A percentile compares a stretch with the other conserved stretches of the same genome.
phyloP scores from a whole-genome alignment of 2,888 invertebrate species.

The Hemithea aestivaria region DNA sequence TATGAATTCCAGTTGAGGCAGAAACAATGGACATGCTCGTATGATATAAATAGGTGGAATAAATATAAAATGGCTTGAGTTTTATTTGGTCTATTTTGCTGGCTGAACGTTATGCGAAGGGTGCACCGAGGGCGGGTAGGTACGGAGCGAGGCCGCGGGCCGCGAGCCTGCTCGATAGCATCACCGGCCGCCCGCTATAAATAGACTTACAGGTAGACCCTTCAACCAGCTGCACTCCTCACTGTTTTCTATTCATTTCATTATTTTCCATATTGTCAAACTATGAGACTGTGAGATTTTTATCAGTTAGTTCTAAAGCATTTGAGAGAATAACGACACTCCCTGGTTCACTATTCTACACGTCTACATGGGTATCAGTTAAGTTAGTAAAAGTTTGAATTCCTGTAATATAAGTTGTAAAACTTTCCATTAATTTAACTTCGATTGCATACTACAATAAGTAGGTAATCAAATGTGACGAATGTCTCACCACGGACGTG shows the following conservation, averaged over 20 bases:
- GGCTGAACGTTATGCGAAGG: conserved; percentile 67
- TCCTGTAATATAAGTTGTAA: no score
- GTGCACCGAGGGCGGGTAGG: conserved; percentile 68
- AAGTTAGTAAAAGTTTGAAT: no score
- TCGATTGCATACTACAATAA: no score
- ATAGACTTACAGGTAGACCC: conserved; percentile 70
- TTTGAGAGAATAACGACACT: no score
- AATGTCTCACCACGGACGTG: no score
- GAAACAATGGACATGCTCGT: conserved; percentile 64
- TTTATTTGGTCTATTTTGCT: conserved; percentile 72
- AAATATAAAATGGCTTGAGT: conserved; percentile 63
- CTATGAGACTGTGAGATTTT: no score
- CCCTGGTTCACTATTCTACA: no score
- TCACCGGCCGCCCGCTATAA: conserved; percentile 66
- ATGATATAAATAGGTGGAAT: conserved; percentile 72
- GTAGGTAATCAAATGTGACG: no score
- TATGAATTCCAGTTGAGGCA: conserved; percentile 62
- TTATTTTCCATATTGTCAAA: no score
- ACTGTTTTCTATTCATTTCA: conserved; percentile 3
- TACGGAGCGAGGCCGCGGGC: conserved; percentile 59
- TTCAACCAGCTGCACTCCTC: conserved; percentile 68
- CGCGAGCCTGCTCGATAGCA: conserved; percentile 58
- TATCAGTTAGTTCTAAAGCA: no score
- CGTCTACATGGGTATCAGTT: no score
- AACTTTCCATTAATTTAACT: no score